These are phyloP conservation scores for Calidris pygmaea DNA, from an alignment of 2,113 vertebrate species.

Conservation along the genomic window DNA sequence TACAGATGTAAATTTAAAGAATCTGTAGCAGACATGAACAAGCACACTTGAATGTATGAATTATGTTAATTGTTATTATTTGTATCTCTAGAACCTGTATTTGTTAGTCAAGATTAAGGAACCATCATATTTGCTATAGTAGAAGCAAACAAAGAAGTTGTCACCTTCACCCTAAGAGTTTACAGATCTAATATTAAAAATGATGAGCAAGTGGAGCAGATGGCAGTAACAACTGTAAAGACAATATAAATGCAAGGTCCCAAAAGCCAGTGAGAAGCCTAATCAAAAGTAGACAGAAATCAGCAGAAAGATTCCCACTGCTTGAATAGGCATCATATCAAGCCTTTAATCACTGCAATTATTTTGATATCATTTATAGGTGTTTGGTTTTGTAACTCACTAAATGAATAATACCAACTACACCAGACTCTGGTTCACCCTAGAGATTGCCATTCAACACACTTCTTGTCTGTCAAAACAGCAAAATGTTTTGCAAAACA, in stretches of 20 bases:
- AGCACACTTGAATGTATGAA: not conserved
- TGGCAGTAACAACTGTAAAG: not conserved
- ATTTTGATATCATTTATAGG: not conserved
- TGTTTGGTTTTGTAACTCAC: not conserved
- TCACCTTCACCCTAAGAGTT: not conserved
- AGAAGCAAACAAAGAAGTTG: not conserved
- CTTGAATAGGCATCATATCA: not conserved
- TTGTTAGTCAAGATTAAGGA: not conserved
- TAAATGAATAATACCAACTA: not conserved
- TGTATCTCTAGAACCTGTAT: not conserved
- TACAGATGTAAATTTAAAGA: not conserved
- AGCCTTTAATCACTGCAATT: not conserved
- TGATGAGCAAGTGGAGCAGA: not conserved
- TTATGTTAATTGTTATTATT: not conserved
- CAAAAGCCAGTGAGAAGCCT: not conserved
- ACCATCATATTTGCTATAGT: not conserved
- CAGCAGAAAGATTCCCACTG: not conserved
- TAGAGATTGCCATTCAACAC: accelerated
- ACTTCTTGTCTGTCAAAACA: not conserved
- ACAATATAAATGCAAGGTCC: not conserved
- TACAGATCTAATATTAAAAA: not conserved
- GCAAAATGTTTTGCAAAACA: not conserved
- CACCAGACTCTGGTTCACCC: not conserved
- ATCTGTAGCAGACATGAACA: not conserved
- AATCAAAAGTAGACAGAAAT: not conserved